Conservation (phyloP, 2,797 vertebrate species). For the Crypturellus tataupa region DNA sequence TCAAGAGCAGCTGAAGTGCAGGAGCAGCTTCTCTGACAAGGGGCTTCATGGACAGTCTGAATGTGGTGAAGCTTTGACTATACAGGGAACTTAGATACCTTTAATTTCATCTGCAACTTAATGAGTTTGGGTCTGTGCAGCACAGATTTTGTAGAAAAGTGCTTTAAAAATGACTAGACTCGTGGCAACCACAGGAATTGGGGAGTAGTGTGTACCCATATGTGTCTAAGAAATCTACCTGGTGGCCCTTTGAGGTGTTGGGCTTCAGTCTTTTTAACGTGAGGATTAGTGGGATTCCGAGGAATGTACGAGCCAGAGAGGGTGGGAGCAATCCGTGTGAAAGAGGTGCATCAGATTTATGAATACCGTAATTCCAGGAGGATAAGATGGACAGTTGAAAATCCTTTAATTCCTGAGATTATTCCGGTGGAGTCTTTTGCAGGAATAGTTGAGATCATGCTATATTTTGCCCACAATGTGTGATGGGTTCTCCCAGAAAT, state of each 20-base stretch:
- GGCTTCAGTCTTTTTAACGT: background rate
- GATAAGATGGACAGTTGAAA: background rate
- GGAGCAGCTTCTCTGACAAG: background rate
- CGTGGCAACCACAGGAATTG: background rate
- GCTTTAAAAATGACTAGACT: background rate
- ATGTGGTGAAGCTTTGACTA: background rate
- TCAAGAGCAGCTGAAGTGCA: background rate
- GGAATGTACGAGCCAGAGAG: background rate
- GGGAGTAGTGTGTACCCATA: background rate
- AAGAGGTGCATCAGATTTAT: background rate
- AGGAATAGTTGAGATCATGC: background rate
- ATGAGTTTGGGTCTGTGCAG: background rate
- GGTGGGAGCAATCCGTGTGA: background rate
- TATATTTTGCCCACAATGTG: background rate
- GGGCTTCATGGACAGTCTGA: background rate
- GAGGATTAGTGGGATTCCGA: background rate
- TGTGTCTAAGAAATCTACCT: background rate
- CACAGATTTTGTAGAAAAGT: background rate
- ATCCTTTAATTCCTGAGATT: background rate
- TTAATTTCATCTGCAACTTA: background rate
- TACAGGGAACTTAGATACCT: background rate
- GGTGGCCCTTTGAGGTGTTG: background rate
- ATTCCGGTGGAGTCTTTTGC: background rate
- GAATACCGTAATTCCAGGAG: background rate
- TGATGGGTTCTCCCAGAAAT: background rate